These are phyloP conservation scores for Paracanthobrama guichenoti DNA, from an alignment of 2,113 vertebrate genomes.

Conservation along the genomic window DNA sequence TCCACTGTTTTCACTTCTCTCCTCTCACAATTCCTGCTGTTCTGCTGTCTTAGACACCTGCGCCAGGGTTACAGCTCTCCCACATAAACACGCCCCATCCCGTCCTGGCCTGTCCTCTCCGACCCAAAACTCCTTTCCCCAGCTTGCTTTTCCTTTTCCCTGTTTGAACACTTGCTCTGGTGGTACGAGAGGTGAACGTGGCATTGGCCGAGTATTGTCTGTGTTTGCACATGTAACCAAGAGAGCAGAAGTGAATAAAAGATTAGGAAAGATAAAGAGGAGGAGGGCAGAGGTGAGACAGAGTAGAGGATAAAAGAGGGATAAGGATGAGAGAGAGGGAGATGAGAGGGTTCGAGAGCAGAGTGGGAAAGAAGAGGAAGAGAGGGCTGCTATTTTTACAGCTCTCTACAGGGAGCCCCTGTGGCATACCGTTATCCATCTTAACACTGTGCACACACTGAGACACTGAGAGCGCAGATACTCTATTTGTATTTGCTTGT, in stretches of 20 bases:
- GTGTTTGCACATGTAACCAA: constrained; percentile 46
- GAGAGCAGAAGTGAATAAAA: constrained; percentile 2
- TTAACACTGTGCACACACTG: constrained; percentile 45
- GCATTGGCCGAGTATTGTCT: neutral
- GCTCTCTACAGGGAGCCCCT: constrained; percentile 57
- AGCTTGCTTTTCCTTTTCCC: neutral
- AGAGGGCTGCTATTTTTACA: constrained; percentile 60
- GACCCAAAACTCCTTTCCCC: neutral
- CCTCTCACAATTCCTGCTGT: neutral
- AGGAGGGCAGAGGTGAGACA: constrained; percentile 51
- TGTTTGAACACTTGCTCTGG: neutral
- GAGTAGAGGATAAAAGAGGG: constrained; percentile 40
- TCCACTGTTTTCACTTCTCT: neutral
- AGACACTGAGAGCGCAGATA: constrained; percentile 23
- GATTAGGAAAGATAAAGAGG: constrained; percentile 50
- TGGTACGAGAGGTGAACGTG: neutral
- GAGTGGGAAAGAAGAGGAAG: constrained; percentile 36
- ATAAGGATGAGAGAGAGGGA: constrained; percentile 41
- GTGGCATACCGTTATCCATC: constrained; percentile 57
- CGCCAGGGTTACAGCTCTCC: neutral
- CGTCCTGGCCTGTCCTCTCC: neutral
- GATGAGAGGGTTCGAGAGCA: constrained; percentile 30
- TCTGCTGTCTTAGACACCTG: constrained; percentile 32
- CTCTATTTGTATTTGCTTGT: constrained; percentile 42
- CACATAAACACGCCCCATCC: neutral